These are phyloP conservation scores for Elachura formosa DNA, from an alignment of 2,113 vertebrate genomes.

Conservation along the genomic window DNA sequence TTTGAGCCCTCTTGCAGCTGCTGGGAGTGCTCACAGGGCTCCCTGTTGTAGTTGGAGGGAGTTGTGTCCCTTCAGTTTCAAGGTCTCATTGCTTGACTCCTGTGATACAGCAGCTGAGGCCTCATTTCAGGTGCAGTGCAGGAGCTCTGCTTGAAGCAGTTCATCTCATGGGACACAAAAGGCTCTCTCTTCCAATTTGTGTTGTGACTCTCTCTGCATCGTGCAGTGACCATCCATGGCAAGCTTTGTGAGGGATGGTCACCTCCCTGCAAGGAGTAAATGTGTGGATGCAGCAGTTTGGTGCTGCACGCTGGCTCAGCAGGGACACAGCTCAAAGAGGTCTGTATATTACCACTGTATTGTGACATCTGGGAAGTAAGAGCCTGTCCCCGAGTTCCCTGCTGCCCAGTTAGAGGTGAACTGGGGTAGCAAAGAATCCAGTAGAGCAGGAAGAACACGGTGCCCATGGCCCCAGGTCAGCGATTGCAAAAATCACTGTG, in stretches of 20 bases:
- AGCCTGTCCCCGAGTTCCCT: not conserved
- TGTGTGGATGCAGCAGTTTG: not conserved
- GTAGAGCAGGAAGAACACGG: not conserved
- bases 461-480: not conserved
- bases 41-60: not conserved
- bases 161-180: not conserved
- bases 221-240: not conserved
- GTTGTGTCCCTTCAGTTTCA: not conserved
- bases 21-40: not conserved
- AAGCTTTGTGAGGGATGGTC: not conserved
- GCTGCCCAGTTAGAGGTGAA: not conserved
- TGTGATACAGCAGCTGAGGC: not conserved
- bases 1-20: not conserved
- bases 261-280: not conserved
- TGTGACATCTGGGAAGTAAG: not conserved
- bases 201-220: not conserved
- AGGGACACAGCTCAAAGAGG: not conserved
- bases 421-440: not conserved
- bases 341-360: not conserved
- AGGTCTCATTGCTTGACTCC: not conserved
- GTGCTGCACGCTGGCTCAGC: not conserved
- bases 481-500: not conserved
- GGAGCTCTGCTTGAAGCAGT: not conserved
- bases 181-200: not conserved
- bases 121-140: not conserved